Conservation (phyloP, 2,113 vertebrate genomes). For the Alethe diademata region DNA sequence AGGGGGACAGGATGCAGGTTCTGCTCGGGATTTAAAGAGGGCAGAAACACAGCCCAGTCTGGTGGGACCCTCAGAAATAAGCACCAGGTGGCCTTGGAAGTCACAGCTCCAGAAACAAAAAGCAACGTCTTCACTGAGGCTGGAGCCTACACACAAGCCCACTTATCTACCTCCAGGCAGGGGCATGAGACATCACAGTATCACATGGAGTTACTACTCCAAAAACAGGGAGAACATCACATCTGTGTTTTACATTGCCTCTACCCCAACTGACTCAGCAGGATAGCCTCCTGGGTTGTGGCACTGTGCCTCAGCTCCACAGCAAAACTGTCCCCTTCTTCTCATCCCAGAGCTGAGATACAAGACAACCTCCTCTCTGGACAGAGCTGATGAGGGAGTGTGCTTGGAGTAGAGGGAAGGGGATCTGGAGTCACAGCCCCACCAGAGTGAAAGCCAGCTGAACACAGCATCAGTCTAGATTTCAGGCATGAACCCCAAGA, state of each 20-base stretch:
- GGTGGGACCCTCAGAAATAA: neutral
- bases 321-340: neutral
- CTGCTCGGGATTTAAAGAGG: neutral
- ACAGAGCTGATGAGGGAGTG: neutral
- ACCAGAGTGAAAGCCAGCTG: neutral
- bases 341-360: neutral
- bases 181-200: neutral
- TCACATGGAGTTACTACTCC: neutral
- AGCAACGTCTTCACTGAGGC: accelerated
- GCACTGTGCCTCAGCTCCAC: neutral
- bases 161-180: neutral
- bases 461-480: neutral
- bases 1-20: constrained; percentile 7
- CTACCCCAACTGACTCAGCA: neutral
- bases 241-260: neutral
- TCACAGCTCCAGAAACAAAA: neutral
- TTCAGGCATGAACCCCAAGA: neutral
- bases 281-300: neutral
- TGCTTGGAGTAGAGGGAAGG: neutral
- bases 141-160: neutral
- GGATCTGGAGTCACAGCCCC: neutral
- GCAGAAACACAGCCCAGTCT: neutral
- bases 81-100: neutral
- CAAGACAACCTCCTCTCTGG: neutral
- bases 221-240: neutral